phyloP scores from a whole-genome alignment of 2,888 invertebrate genomes.

The Hirudinaria manillensis region DNA sequence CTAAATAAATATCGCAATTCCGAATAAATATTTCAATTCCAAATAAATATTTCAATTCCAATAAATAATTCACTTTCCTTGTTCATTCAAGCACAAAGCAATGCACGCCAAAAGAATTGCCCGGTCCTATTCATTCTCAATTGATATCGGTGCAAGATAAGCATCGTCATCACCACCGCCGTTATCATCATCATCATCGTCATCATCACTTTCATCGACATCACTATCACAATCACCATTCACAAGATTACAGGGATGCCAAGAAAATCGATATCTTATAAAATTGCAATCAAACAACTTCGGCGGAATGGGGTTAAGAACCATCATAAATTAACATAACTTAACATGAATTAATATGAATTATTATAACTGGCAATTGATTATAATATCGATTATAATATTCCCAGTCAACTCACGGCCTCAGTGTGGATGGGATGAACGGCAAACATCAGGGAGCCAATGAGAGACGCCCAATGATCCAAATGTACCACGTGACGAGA shows the following conservation, averaged over 20 bases:
- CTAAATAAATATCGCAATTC: too few relatives aligned
- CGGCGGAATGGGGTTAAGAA: background rate
- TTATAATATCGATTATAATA: background rate
- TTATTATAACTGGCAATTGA: background rate
- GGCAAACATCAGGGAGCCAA: constrained; percentile 73
- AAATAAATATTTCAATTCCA: too few relatives aligned
- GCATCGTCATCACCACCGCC: constrained; percentile 10
- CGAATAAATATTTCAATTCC: too few relatives aligned
- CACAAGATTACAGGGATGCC: background rate
- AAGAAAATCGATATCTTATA: background rate
- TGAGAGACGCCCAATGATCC: constrained; percentile 55
- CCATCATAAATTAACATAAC: too few relatives aligned
- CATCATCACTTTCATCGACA: constrained; percentile 19
- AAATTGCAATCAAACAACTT: background rate
- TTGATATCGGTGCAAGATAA: background rate
- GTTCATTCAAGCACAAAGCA: too few relatives aligned
- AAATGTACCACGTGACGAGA: constrained; percentile 55
- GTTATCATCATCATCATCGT: constrained; percentile 10
- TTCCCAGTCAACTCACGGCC: constrained; percentile 60
- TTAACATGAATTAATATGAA: too few relatives aligned
- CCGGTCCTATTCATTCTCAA: background rate
- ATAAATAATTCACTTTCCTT: too few relatives aligned
- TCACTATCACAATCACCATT: constrained; percentile 5
- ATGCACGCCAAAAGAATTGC: background rate
- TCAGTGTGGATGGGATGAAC: constrained; percentile 90